phyloP scores from a whole-genome alignment of 2,888 invertebrate genomes.

The Spilosoma lubricipeda region DNA sequence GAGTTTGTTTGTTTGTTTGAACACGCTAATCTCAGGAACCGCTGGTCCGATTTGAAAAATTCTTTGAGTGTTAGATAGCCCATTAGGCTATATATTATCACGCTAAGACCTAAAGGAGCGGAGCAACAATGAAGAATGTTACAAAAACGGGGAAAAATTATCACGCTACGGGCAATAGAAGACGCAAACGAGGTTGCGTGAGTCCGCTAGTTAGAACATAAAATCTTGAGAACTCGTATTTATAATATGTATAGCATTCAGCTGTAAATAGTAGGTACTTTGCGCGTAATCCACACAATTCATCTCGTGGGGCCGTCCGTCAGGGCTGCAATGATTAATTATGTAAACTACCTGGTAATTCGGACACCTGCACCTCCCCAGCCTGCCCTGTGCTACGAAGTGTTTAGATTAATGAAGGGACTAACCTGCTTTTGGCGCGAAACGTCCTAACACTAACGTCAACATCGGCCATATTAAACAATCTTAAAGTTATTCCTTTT shows the following conservation, averaged over 20 bases:
- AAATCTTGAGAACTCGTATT: too few relatives aligned
- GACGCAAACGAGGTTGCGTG: too few relatives aligned
- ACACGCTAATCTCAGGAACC: too few relatives aligned
- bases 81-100: too few relatives aligned
- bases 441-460: background rate
- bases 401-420: background rate
- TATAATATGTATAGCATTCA: background rate
- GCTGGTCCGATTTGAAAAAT: too few relatives aligned
- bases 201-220: too few relatives aligned
- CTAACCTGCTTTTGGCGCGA: background rate
- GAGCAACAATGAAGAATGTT: too few relatives aligned
- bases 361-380: slow-evolving; percentile 13
- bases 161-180: too few relatives aligned
- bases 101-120: too few relatives aligned
- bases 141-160: too few relatives aligned
- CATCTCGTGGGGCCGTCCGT: background rate
- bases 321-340: slow-evolving; percentile 8
- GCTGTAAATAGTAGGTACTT: background rate
- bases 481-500: background rate
- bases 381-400: background rate
- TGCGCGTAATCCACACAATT: background rate
- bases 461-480: background rate
- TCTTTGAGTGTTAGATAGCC: too few relatives aligned
- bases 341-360: background rate
- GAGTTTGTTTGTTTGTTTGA: too few relatives aligned